Conservation (phyloP, 1,140 invertebrate species). For the Zaprionus africanus region DNA sequence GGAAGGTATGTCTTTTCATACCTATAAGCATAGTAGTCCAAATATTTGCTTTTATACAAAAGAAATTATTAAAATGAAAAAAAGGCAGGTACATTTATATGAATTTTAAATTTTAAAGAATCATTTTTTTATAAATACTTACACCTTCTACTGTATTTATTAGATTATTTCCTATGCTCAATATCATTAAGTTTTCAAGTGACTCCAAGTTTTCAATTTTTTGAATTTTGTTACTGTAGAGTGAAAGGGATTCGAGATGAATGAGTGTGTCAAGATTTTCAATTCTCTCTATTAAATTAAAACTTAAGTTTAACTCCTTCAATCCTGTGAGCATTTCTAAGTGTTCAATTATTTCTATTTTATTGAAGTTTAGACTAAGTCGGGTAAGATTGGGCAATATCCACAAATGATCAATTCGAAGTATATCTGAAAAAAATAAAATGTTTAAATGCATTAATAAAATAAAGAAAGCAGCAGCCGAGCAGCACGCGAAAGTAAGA, state of each 20-base stretch:
- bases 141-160: slow-evolving; percentile 50
- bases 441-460: not conserved
- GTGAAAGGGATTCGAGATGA: slow-evolving; percentile 90
- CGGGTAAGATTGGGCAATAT: slow-evolving; percentile 90
- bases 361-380: slow-evolving; percentile 94
- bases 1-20: too few relatives aligned
- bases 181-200: slow-evolving; percentile 89
- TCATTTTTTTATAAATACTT: not conserved
- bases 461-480: too few relatives aligned
- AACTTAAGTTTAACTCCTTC: slow-evolving; percentile 92
- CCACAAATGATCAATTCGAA: slow-evolving; percentile 95
- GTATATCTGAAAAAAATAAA: slow-evolving; percentile 89
- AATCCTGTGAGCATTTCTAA: slow-evolving; percentile 91
- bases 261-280: slow-evolving; percentile 90
- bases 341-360: slow-evolving; percentile 96
- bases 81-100: too few relatives aligned
- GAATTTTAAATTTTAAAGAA: too few relatives aligned
- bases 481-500: too few relatives aligned
- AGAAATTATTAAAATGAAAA: too few relatives aligned
- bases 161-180: slow-evolving; percentile 93
- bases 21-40: too few relatives aligned
- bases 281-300: slow-evolving; percentile 93
- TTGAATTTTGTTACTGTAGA: slow-evolving; percentile 92
- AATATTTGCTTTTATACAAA: too few relatives aligned
- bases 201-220: slow-evolving; percentile 90